phyloP scores from a whole-genome alignment of 2,888 invertebrate genomes.

The Agriotes lineatus region DNA sequence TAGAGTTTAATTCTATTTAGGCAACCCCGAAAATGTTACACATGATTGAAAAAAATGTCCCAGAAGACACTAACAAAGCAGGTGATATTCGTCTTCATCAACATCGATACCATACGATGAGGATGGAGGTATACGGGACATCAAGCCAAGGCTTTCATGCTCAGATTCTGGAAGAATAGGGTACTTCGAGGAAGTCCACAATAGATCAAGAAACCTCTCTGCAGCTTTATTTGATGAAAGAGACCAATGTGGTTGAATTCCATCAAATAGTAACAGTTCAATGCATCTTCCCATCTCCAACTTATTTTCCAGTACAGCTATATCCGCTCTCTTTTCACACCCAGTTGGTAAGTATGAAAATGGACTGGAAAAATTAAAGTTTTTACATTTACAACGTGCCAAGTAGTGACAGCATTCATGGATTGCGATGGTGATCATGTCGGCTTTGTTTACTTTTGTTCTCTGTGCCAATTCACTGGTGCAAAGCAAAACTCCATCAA shows the following conservation, averaged over 20 bases:
- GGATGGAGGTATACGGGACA: background rate
- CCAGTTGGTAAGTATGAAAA: background rate
- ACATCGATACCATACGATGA: background rate
- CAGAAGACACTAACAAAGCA: background rate
- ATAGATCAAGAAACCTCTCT: background rate
- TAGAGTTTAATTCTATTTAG: background rate
- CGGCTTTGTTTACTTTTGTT: background rate
- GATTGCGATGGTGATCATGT: background rate
- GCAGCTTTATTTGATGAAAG: background rate
- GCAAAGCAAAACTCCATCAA: background rate
- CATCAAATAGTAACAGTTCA: background rate
- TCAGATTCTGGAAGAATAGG: background rate
- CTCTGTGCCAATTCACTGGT: background rate
- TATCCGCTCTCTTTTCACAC: background rate
- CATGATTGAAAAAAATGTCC: background rate
- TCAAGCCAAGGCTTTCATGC: background rate
- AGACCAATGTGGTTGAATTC: background rate
- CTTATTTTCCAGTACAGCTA: background rate
- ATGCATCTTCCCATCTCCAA: background rate
- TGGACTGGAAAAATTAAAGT: background rate
- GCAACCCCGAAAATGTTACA: background rate
- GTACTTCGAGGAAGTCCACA: background rate
- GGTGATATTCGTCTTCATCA: background rate
- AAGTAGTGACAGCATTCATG: background rate
- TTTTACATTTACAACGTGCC: background rate